Evolutionary conservation across 1,140 invertebrate genomes (phyloP).

Genomic region (Mylabris phalerata): DNA sequence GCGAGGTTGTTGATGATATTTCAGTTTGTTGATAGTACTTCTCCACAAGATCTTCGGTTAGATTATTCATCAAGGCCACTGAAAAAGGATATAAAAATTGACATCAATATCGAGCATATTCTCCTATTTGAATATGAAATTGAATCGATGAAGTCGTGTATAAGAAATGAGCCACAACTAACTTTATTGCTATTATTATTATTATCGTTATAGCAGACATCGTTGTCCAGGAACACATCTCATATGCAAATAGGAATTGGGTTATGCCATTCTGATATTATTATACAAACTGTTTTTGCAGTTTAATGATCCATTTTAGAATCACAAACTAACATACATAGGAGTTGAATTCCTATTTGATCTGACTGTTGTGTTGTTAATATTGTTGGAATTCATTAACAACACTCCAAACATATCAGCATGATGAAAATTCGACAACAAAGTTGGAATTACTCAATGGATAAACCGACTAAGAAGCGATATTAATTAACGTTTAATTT

Average conservation of each 20-base stretch:
- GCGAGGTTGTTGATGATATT: conserved; percentile 33
- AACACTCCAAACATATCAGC: too few species aligned
- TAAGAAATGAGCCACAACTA: conserved; percentile 4
- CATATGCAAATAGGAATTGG: conserved; percentile 8
- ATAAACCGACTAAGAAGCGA: too few species aligned
- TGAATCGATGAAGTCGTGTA: neutral
- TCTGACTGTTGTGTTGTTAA: neutral
- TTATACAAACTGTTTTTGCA: conserved; percentile 11
- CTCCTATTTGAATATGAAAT: neutral
- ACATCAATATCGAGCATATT: neutral
- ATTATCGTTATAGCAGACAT: too few species aligned
- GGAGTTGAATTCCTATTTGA: conserved; percentile 5
- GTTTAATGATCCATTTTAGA: conserved; percentile 10
- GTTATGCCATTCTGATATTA: conserved; percentile 6
- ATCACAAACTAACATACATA: conserved; percentile 6
- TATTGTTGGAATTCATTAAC: too few species aligned
- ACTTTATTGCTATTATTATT: neutral
- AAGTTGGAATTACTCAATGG: too few species aligned
- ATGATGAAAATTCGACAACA: too few species aligned
- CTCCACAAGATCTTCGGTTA: conserved; percentile 43
- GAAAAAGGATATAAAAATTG: conserved; percentile 19
- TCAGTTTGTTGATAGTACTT: conserved; percentile 42
- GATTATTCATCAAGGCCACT: conserved; percentile 43
- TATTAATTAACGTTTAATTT: too few species aligned
- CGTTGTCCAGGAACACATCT: conserved; percentile 4